Percentiles rank a stretch among this genome's conserved stretches.
phyloP scores from a whole-genome alignment of 2,113 vertebrate genomes.

The Plotosus lineatus region DNA sequence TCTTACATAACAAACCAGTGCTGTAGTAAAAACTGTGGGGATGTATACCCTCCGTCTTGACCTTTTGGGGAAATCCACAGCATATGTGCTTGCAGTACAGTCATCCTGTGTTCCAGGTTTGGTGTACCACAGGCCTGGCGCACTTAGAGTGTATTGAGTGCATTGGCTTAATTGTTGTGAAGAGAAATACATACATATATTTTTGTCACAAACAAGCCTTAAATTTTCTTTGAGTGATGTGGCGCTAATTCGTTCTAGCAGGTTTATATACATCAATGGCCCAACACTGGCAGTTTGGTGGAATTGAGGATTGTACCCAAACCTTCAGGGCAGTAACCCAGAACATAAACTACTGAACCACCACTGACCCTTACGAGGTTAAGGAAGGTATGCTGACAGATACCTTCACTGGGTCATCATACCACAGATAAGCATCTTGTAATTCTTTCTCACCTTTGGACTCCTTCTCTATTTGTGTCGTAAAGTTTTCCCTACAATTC shows the following conservation, averaged over 20 bases:
- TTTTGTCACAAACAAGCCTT: neutral
- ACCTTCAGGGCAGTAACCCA: too few species aligned
- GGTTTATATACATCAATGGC: too few species aligned
- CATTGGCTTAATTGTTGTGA: neutral
- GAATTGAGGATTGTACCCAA: too few species aligned
- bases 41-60: slow-evolving; percentile 27
- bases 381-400: neutral
- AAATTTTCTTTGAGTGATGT: neutral
- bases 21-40: slow-evolving; percentile 23
- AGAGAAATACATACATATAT: neutral
- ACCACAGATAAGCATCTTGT: neutral
- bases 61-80: slow-evolving; percentile 27
- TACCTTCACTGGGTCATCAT: neutral
- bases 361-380: too few species aligned
- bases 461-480: too few species aligned
- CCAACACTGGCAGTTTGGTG: too few species aligned
- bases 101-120: neutral
- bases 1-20: slow-evolving; percentile 36
- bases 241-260: too few species aligned
- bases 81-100: neutral
- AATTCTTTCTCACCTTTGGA: too few species aligned
- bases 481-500: neutral
- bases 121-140: neutral
- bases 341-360: too few species aligned
- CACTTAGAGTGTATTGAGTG: neutral